These are phyloP conservation scores for Theretra japonica DNA, from an alignment of 2,888 invertebrate genomes.

Conservation along the genomic window DNA sequence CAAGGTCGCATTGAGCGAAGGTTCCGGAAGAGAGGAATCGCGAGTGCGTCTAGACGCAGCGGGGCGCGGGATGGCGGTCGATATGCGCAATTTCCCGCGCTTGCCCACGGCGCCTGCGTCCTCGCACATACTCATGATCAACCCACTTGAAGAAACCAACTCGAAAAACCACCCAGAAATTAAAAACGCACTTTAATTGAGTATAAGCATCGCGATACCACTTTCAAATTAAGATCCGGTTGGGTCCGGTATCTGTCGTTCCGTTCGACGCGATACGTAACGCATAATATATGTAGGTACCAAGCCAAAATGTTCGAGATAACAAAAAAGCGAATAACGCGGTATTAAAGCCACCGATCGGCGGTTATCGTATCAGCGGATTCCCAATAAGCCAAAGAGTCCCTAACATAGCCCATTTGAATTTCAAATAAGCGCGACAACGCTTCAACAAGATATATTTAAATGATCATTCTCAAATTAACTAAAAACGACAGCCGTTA, in stretches of 20 bases:
- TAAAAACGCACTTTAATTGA: not conserved
- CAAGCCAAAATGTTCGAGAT: constrained; percentile 25
- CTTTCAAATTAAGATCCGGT: constrained; percentile 42
- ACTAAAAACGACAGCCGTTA: constrained; percentile 27
- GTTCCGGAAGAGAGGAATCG: constrained; percentile 80
- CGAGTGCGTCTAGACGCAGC: constrained; percentile 82
- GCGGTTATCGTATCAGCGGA: constrained; percentile 43
- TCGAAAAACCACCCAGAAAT: not conserved
- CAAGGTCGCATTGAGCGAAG: constrained; percentile 81
- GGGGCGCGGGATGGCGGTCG: constrained; percentile 74
- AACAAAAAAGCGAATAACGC: constrained; percentile 35
- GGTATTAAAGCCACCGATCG: constrained; percentile 43
- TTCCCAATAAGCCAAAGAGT: constrained; percentile 52
- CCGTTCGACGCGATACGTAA: not conserved
- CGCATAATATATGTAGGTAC: not conserved
- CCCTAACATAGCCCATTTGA: constrained; percentile 55
- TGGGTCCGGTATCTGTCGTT: constrained; percentile 2
- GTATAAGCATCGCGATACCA: constrained; percentile 50
- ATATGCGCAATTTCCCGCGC: constrained; percentile 84
- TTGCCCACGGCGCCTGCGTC: constrained; percentile 77
- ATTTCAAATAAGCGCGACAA: constrained; percentile 54
- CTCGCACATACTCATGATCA: constrained; percentile 58
- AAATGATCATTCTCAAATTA: constrained; percentile 43
- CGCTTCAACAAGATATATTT: constrained; percentile 47
- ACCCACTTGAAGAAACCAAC: constrained; percentile 42